Base-by-base conservation (phyloP, 2,888 invertebrate species). In the Brenthis ino region DNA sequence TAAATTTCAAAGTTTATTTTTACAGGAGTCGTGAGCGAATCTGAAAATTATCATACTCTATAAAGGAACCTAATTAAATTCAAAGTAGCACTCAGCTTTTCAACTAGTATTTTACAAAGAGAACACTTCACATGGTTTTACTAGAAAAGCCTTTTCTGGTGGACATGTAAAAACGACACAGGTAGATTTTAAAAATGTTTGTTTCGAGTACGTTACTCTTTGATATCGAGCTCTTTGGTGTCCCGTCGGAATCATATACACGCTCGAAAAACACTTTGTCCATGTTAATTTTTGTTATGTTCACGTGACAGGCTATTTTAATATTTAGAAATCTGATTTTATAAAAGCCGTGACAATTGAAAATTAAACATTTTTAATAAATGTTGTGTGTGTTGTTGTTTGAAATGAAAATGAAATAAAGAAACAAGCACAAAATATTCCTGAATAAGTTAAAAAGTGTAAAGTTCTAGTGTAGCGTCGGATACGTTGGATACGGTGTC, bases 201-300 rank as follows among this genome's bases (percentile, higher is more conserved):
- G 85, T 77, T 77, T 14, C 63, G 63, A 63, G 63, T 20, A 72
- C 74, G 74, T 74, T 76, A 74, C 78, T 80, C 86, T 88, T 88
- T 87, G 88, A 85, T 83, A 84, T 81, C 80, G 80, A 76, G 77
- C 79, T 78, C 77, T 85, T 82, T 79, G 79, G 76, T 81, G 82
- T 80, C 84, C 81, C 74, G 78, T 74, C 78, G 76, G 77, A 80
- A 82, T 85, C 83, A 83, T 76, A 81, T 78, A 76, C 82, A 84
- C 77, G 78, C 76, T 76, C 75, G 74, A 77, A 76, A 80, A 80
- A 78, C 75, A 76, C 76, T 81, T 79, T 79, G 77, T 80, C 73
- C 75, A 67, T 74, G 72, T 75, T 74, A 73, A 70, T 75, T 78
- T 79, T 76, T 73, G 67, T 71, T 68, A 71, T 60, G 54, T 64